Percentiles rank a stretch among this genome's conserved stretches.
phyloP scores from a whole-genome alignment of 2,888 invertebrate species.

The Lottia gigantea region DNA sequence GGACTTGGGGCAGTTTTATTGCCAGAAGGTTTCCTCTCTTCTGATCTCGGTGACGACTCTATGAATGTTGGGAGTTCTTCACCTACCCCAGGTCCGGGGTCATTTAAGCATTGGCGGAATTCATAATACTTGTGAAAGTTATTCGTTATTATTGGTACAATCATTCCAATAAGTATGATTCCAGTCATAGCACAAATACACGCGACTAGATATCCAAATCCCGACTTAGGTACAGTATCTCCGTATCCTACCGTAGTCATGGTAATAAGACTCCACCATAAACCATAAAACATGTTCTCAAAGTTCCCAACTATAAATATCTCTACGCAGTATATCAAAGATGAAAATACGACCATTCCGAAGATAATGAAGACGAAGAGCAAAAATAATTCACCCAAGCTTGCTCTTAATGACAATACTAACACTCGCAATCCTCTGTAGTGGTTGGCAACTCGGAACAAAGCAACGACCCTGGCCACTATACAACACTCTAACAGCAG shows the following conservation, averaged over 20 bases:
- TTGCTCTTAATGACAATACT: slow-evolving; percentile 41
- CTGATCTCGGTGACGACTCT: no score
- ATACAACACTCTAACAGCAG: slow-evolving; percentile 36
- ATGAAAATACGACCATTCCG: slow-evolving; percentile 40
- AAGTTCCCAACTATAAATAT: slow-evolving; percentile 29
- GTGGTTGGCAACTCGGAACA: slow-evolving; percentile 42
- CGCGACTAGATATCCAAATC: slow-evolving; percentile 52
- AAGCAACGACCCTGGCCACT: slow-evolving; percentile 43
- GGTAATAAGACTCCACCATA: slow-evolving; percentile 50
- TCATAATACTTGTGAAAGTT: slow-evolving; percentile 61
- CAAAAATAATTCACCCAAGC: slow-evolving; percentile 40
- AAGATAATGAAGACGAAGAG: slow-evolving; percentile 41
- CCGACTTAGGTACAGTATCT: slow-evolving; percentile 50
- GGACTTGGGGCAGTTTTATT: no score
- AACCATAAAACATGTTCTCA: slow-evolving; percentile 37
- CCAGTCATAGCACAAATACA: slow-evolving; percentile 56
- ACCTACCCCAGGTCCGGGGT: no score
- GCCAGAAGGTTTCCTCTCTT: no score
- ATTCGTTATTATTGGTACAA: slow-evolving; percentile 62
- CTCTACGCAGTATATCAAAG: slow-evolving; percentile 42
- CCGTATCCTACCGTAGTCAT: slow-evolving; percentile 61
- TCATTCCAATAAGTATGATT: slow-evolving; percentile 59
- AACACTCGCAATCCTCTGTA: slow-evolving; percentile 42
- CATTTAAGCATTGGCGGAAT: slow-evolving; percentile 13
- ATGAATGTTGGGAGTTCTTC: no score